Evolutionary conservation across 2,888 invertebrate genomes (phyloP), one percentile per base, ranked within the genome.

Genomic region (Aplocera efformata): DNA sequence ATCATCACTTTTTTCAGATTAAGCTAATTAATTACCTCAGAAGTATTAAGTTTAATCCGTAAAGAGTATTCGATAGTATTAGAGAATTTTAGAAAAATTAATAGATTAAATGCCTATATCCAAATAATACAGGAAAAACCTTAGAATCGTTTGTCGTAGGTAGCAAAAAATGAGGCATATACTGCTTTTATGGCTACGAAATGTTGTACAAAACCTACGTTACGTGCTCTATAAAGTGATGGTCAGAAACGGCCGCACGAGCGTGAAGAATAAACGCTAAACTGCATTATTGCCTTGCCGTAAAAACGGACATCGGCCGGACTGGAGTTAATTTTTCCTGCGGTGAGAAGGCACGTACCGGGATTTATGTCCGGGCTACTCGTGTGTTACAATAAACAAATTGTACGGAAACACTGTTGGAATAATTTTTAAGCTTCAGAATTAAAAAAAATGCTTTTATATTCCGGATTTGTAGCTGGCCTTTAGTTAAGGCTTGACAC

Each of bases 241-340:
- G 48, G 53, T 46, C 46, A 17, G 46, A 38, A 55, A 40, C 39
- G 48, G 36, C 43, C 48, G 52, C 67, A 66, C 66, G 69, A 61
- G 50, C 57, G 42, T 44, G 59, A 53, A 61, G 61, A 66, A 60
- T 65, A 60, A 55, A 53, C 62, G 60, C 58, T 63, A 62, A 67
- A 67, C 58, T 64, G 60, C 61, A 64, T 67, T 72, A 72, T 71
- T 63, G 64, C 60, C 53, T 53, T 24, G 55, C 59, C 56, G 63
- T 72, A 69, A 69, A 75, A 74, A 69, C 62, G 64, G 56, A 68
- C 68, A 68, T 65, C 50, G 68, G 59, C 53, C 50, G 56, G 56
- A 69, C 52, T 48, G 54, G 56, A 72, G 71, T 74, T 72, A 77
- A 74, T 77, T 79, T 75, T 76, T 79, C 68, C 68, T 72, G 65